Evolutionary conservation across 1,140 invertebrate species (phyloP).

Genomic region (Drosophila quadrilineata): DNA sequence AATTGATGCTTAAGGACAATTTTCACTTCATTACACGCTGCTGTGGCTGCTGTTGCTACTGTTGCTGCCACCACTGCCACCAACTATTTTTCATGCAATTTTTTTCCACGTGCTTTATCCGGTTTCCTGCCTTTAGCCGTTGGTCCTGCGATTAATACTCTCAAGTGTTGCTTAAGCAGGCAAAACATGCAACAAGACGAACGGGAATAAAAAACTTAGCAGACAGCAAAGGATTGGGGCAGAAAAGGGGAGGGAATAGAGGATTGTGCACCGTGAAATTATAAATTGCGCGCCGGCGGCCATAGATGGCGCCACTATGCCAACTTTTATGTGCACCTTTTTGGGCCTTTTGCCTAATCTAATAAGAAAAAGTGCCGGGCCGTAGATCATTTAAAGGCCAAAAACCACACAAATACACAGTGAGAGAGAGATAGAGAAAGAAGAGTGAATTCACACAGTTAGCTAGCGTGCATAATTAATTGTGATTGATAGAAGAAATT

Average conservation of each 20-base stretch:
- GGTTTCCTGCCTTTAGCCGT: constrained; percentile 3
- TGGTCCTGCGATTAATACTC: constrained; percentile 29
- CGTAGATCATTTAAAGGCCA: constrained; percentile 52
- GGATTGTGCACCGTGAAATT: constrained; percentile 43
- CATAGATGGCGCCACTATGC: constrained; percentile 28
- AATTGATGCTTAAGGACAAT: constrained; percentile 81
- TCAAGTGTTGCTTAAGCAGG: constrained; percentile 51
- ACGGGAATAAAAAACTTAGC: not conserved
- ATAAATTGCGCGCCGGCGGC: constrained; percentile 53
- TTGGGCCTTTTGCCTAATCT: constrained; percentile 66
- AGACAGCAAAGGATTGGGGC: not conserved
- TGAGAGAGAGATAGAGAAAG: not conserved
- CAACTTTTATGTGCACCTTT: constrained; percentile 44
- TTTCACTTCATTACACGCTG: constrained; percentile 79
- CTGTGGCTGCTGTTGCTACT: constrained; percentile 6
- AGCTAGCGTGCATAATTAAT: constrained; percentile 63
- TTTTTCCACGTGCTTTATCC: constrained; percentile 17
- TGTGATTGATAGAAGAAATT: constrained; percentile 78
- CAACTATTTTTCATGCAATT: constrained; percentile 32
- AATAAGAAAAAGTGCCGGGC: constrained; percentile 61
- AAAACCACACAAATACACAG: constrained; percentile 3
- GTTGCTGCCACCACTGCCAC: not conserved
- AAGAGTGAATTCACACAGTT: constrained; percentile 7
- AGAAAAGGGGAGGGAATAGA: not conserved
- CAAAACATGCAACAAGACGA: constrained; percentile 22